A percentile compares a stretch with the other conserved stretches of the same genome.
Evolutionary conservation across 2,797 vertebrate species (phyloP).

Genomic region (Sandelia bainsii): DNA sequence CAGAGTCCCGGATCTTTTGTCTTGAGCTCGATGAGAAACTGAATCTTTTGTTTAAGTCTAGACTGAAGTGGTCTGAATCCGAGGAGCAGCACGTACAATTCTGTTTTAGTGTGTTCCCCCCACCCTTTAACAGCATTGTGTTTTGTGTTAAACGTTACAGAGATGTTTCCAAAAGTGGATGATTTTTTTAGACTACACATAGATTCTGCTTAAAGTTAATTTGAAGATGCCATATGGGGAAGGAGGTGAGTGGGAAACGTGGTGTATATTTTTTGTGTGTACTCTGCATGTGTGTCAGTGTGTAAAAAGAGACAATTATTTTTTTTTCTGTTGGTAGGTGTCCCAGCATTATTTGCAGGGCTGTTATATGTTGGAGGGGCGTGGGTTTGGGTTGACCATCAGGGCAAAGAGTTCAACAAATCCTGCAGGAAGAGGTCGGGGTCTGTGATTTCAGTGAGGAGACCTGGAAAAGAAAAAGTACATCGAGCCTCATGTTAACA

Average conservation of each 20-base stretch:
- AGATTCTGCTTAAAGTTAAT: constrained; percentile 76
- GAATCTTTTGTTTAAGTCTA: constrained; percentile 6
- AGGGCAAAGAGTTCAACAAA: constrained; percentile 95
- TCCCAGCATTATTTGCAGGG: constrained; percentile 60
- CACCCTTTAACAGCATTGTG: constrained; percentile 42
- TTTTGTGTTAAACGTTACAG: constrained; percentile 73
- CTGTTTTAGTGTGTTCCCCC: constrained; percentile 40
- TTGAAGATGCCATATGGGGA: constrained; percentile 65
- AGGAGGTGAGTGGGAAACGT: constrained; percentile 64
- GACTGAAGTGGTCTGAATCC: constrained; percentile 17
- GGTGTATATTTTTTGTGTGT: constrained; percentile 53
- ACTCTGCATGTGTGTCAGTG: constrained; percentile 60
- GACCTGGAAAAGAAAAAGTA: constrained; percentile 82
- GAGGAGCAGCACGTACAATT: constrained; percentile 27
- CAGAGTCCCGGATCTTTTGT: constrained; percentile 5
- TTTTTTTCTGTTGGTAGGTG: constrained; percentile 60
- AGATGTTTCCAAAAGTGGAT: constrained; percentile 72
- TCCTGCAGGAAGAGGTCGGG: constrained; percentile 96
- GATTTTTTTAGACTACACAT: constrained; percentile 70
- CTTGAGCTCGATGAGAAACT: constrained; percentile 18
- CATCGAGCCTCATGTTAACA: neutral
- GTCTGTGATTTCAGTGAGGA: constrained; percentile 92
- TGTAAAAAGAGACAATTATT: constrained; percentile 48
- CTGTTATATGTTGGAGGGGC: constrained; percentile 33
- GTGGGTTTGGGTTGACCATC: constrained; percentile 73